phyloP scores from a whole-genome alignment of 2,797 vertebrate genomes.

The Sebastes jordani region DNA sequence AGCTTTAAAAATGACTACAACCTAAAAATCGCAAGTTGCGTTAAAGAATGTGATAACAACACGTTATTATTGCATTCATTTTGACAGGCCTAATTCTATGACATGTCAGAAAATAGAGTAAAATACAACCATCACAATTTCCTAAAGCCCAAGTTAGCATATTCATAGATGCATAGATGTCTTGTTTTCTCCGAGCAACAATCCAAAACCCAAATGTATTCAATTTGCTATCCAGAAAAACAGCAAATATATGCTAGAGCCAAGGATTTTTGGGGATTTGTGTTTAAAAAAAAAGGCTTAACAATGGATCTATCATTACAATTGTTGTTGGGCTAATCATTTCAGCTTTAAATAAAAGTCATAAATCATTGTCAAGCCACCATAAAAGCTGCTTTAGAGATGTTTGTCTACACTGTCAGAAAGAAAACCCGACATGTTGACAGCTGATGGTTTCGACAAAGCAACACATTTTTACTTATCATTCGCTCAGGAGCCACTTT shows the following conservation, averaged over 20 bases:
- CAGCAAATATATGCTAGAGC: neutral
- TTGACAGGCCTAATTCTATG: too few relatives aligned
- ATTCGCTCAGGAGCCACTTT: constrained; percentile 8
- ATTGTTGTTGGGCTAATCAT: neutral
- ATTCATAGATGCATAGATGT: neutral
- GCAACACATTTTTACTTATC: constrained; percentile 34
- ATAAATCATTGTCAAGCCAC: constrained; percentile 24
- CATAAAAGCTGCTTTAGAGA: constrained; percentile 35
- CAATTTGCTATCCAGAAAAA: neutral
- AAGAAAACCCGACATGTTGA: neutral
- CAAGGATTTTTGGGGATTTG: neutral
- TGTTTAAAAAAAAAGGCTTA: neutral
- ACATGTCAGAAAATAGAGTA: too few relatives aligned
- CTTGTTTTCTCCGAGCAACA: neutral
- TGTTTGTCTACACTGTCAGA: constrained; percentile 36
- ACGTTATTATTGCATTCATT: too few relatives aligned
- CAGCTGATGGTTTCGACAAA: constrained; percentile 45
- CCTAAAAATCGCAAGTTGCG: too few relatives aligned
- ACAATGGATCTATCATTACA: neutral
- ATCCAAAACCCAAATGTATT: neutral
- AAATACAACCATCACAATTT: neutral
- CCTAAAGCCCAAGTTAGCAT: neutral
- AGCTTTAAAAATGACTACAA: too few relatives aligned
- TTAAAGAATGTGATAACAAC: too few relatives aligned
- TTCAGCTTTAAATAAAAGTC: neutral